Evolutionary conservation across 2,888 invertebrate species (phyloP), one percentile per base, ranked within the genome.

Genomic region (Athrips mouffetella): DNA sequence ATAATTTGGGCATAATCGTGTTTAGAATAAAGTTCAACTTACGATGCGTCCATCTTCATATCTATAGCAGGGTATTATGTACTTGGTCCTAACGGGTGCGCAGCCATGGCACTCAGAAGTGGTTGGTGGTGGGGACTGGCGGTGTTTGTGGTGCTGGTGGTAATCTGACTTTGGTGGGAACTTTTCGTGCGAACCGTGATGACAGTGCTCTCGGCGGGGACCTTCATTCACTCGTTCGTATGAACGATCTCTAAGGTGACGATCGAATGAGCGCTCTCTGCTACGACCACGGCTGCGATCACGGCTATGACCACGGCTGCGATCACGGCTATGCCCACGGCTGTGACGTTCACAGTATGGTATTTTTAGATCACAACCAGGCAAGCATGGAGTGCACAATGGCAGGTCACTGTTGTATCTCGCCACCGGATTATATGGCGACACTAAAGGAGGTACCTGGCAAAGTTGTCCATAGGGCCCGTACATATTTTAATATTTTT

Each of bases 21-120:
- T 10, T 18, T 25, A 15, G 1, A 40, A 7, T 11, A 25, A 13
- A n/a, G 2, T 42, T 16, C 3, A n/a, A 82, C 87, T 86, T 77
- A 88, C 87, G 54, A 87, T 83, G 49, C 87, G 75, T 10, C 87
- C 87, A 54, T 88, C 87, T 68, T 87, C 87, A 35, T 87, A 88
- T 62, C 86, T 70, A 52, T 86, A 87, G 56, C 87, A 87, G 1
- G 87, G 87, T 53, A 86, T 84, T 25, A 87, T 75, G 52, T 86
- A 87, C 74, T 87, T 86, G 2, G 76, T 80, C 59, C 73, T 76
- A 35, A 74, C 62, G 16, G 78, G 76, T 51, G 65, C 71, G 59
- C 72, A 75, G 6, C 21, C 1, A 21, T 18, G 21, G 30, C 40
- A 27, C 3, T 35, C 46, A 20, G 53, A 39, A 18, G 16, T 1